Conservation (phyloP, 2,888 invertebrate genomes). For the Oscheius sp. region DNA sequence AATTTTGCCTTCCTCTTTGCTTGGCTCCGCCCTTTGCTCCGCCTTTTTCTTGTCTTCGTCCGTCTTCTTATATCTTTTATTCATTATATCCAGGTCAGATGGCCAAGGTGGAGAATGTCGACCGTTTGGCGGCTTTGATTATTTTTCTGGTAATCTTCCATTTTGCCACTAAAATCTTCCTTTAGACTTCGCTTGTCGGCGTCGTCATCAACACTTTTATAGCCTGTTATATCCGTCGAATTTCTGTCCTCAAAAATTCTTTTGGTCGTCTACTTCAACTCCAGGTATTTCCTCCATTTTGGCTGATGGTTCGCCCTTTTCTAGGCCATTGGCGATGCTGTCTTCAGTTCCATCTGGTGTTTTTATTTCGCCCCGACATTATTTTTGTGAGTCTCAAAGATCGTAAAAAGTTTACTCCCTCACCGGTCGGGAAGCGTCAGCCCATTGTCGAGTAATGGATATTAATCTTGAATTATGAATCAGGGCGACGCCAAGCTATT, state of each 20-base stretch:
- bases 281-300: constrained; percentile 24
- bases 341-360: constrained; percentile 55
- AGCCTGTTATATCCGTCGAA: constrained; percentile 47
- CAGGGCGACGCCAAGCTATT: neutral
- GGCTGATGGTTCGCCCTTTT: neutral
- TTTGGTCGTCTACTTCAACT: constrained; percentile 57
- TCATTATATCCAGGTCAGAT: constrained; percentile 7
- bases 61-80: neutral
- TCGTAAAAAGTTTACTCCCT: constrained; percentile 13
- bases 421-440: too few species aligned
- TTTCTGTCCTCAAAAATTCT: constrained; percentile 52
- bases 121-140: constrained; percentile 50
- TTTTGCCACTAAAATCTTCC: neutral
- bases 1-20: neutral
- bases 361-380: constrained; percentile 60
- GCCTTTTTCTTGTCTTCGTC: neutral
- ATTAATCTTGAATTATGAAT: constrained; percentile 30
- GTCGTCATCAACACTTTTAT: constrained; percentile 54
- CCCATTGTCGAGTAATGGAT: constrained; percentile 32
- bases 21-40: neutral
- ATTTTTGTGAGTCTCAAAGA: constrained; percentile 52
- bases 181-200: constrained; percentile 53
- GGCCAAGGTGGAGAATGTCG: constrained; percentile 42
- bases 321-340: constrained; percentile 53
- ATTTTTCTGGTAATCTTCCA: constrained; percentile 50